A percentile compares a stretch with the other conserved stretches of the same genome.
Evolutionary conservation across 1,140 invertebrate genomes (phyloP).

Genomic region (Leptoteleia sp.): DNA sequence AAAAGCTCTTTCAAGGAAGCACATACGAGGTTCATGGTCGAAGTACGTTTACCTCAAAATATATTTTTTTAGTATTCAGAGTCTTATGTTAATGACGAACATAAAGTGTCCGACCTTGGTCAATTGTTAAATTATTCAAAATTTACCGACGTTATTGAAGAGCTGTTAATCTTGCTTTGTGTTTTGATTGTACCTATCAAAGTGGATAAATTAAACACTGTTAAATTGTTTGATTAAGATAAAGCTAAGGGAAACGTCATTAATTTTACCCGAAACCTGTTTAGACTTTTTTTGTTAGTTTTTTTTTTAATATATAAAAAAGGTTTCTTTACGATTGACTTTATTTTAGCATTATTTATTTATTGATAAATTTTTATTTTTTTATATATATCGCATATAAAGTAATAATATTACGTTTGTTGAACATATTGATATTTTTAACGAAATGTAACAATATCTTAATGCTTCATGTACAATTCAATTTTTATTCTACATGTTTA

Average conservation of each 20-base stretch:
- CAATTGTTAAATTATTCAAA: slow-evolving; percentile 45
- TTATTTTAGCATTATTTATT: background rate
- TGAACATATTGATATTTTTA: too few species aligned
- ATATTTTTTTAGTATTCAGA: slow-evolving; percentile 32
- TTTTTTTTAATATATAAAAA: background rate
- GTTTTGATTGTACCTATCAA: background rate
- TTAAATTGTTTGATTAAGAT: slow-evolving; percentile 33
- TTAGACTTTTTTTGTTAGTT: background rate
- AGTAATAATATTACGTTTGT: too few species aligned
- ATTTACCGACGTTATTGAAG: slow-evolving; percentile 37
- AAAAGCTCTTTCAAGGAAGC: slow-evolving; percentile 30
- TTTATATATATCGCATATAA: too few species aligned
- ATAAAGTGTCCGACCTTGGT: slow-evolving; percentile 29
- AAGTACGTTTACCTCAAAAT: slow-evolving; percentile 55
- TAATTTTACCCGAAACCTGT: slow-evolving; percentile 6
- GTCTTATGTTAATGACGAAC: slow-evolving; percentile 37
- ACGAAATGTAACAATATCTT: too few species aligned
- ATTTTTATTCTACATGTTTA: too few species aligned
- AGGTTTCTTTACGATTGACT: background rate
- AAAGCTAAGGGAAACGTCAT: background rate
- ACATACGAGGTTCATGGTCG: slow-evolving; percentile 35
- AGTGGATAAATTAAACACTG: slow-evolving; percentile 10
- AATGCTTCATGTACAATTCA: too few species aligned
- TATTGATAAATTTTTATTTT: too few species aligned
- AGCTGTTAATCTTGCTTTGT: slow-evolving; percentile 32